Percentiles rank a stretch among this genome's conserved stretches.
Conservation (phyloP, 2,797 vertebrate species). For the Acropternis orthonyx region DNA sequence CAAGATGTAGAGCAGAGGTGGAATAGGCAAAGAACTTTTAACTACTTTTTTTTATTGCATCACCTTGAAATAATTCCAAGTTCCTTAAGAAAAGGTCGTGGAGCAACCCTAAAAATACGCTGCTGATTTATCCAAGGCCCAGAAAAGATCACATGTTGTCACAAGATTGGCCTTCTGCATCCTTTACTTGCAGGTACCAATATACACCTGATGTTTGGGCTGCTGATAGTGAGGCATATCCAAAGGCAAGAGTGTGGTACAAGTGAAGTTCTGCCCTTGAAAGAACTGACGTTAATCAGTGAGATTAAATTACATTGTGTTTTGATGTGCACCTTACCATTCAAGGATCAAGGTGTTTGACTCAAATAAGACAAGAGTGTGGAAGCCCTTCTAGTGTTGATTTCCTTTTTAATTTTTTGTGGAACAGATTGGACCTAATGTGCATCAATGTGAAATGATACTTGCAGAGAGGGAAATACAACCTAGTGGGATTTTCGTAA, state of each 20-base stretch:
- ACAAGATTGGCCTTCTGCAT: background rate
- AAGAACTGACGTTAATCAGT: background rate
- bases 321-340: background rate
- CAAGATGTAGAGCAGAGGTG: background rate
- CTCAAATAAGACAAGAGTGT: background rate
- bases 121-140: background rate
- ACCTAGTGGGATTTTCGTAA: background rate
- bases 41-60: background rate
- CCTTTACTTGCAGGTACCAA: background rate
- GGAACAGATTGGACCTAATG: background rate
- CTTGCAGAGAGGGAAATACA: background rate
- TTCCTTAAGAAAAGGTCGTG: background rate
- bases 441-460: background rate
- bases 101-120: rapidly evolving
- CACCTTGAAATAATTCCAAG: background rate
- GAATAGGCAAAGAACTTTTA: background rate
- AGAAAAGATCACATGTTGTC: background rate
- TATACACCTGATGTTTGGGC: background rate
- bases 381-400: background rate
- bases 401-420: background rate
- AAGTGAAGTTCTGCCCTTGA: background rate
- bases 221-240: background rate
- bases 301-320: background rate
- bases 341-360: background rate
- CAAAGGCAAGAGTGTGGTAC: background rate